Percentiles rank a stretch among this genome's conserved stretches.
Conservation (phyloP, 2,113 vertebrate genomes). For the Rhombomys opimus region DNA sequence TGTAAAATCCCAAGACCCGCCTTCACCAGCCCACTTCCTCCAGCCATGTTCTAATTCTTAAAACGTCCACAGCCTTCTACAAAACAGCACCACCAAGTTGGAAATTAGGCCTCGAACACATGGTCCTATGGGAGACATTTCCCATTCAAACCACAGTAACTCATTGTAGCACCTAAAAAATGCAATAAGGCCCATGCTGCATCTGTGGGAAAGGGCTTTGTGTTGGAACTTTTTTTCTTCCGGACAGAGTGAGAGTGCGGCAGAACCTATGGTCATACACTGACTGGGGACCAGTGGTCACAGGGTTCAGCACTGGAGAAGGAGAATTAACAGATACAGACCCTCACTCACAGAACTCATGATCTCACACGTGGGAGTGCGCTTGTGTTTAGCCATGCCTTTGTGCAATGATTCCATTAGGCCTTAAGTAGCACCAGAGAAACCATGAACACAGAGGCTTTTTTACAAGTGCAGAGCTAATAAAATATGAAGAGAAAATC, state of each 20-base stretch:
- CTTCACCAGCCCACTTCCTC: not conserved
- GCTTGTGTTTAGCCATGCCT: not conserved
- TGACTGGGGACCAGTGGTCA: not conserved
- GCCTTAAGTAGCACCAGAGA: not conserved
- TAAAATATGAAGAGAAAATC: constrained; percentile 64
- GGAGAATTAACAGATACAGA: not conserved
- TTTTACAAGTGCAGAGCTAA: constrained; percentile 49
- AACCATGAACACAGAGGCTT: not conserved
- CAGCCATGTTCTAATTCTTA: not conserved
- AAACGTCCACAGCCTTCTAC: not conserved
- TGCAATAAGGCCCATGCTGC: not conserved
- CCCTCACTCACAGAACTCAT: not conserved
- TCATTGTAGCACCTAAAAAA: not conserved
- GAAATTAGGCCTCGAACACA: not conserved
- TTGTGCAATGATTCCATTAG: not conserved
- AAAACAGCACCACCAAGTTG: not conserved
- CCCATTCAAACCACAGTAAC: not conserved
- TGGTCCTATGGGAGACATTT: not conserved
- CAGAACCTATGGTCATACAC: not conserved
- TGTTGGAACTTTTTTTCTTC: not conserved
- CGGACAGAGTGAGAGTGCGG: not conserved
- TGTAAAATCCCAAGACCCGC: not conserved
- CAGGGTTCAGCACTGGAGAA: not conserved
- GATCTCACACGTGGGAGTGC: not conserved
- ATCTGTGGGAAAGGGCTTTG: not conserved